Evolutionary conservation across 2,888 invertebrate species (phyloP).

Genomic region (Calameuta idolon): DNA sequence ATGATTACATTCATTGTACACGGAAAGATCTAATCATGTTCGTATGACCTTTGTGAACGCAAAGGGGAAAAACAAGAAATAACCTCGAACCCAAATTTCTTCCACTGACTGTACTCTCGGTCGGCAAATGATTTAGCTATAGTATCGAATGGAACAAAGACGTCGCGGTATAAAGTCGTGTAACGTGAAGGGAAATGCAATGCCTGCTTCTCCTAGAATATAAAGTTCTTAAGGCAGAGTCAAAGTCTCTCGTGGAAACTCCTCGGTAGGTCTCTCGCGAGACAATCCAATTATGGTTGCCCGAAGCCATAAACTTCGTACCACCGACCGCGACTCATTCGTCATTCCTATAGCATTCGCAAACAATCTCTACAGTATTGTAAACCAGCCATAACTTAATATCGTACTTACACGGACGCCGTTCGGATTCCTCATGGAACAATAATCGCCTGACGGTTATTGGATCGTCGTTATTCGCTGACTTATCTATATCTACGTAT

Average conservation of each 20-base stretch:
- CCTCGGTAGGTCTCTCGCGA: conserved; percentile 45
- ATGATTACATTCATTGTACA: neutral
- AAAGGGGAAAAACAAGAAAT: neutral
- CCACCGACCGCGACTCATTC: neutral
- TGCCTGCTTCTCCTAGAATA: neutral
- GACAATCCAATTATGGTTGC: conserved; percentile 55
- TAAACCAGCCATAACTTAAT: neutral
- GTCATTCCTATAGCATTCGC: neutral
- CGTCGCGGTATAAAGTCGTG: neutral
- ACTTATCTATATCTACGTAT: neutral
- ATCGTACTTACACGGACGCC: neutral
- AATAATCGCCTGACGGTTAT: neutral
- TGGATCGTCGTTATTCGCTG: neutral
- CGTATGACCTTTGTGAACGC: neutral
- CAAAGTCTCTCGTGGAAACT: neutral
- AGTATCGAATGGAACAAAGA: neutral
- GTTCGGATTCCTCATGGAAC: neutral
- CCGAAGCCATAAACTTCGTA: conserved; percentile 53
- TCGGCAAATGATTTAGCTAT: neutral
- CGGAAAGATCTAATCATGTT: neutral
- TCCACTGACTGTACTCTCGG: neutral
- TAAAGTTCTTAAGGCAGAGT: neutral
- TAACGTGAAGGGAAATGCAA: neutral
- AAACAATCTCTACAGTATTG: neutral
- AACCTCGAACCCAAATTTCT: neutral